Conservation (phyloP, 2,113 vertebrate genomes). For the Albula glossodonta region DNA sequence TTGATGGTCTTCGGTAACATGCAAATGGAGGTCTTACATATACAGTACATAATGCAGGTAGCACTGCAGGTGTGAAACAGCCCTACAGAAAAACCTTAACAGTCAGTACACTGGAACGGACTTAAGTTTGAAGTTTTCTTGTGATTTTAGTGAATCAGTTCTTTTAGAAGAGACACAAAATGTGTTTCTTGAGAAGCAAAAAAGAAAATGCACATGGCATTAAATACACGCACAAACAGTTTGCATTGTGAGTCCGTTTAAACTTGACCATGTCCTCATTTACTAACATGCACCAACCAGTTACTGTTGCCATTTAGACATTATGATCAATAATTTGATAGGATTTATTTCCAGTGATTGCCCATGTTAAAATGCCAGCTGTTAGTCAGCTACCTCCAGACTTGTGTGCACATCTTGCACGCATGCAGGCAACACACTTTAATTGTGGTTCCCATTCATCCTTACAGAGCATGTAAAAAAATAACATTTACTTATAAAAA, state of each 20-base stretch:
- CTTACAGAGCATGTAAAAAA: constrained; percentile 33
- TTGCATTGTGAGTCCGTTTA: constrained; percentile 19
- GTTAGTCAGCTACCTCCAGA: not conserved
- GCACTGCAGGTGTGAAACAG: not conserved
- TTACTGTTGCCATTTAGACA: not conserved
- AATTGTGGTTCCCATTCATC: not conserved
- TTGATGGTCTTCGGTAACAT: not conserved
- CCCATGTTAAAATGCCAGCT: not conserved
- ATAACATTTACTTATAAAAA: constrained; percentile 23
- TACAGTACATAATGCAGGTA: not conserved
- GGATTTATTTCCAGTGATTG: not conserved
- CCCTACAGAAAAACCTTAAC: not conserved
- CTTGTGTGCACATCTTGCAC: not conserved
- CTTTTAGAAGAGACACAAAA: not conserved
- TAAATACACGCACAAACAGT: not conserved
- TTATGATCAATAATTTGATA: not conserved
- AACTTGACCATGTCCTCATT: constrained; percentile 20
- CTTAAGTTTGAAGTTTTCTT: constrained; percentile 4
- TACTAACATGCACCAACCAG: constrained; percentile 9
- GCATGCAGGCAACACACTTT: not conserved
- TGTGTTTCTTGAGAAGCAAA: not conserved
- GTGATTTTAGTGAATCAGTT: not conserved
- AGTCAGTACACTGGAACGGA: not conserved
- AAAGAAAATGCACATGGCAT: not conserved
- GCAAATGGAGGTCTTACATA: not conserved